These are phyloP conservation scores for Huso huso DNA, from an alignment of 2,797 vertebrate genomes.

Conservation along the genomic window DNA sequence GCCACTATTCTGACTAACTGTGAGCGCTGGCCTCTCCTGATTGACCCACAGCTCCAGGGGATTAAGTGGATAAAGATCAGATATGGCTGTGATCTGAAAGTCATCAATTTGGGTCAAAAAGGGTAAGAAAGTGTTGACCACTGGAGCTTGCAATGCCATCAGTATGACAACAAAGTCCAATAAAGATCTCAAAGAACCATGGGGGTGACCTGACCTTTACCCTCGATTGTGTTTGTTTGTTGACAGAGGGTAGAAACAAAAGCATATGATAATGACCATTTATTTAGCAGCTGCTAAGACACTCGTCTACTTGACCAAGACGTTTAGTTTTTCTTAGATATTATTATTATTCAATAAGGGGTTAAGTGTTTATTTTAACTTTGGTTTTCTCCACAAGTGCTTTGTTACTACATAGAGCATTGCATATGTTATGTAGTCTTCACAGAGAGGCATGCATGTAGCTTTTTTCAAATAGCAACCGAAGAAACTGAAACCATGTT, in stretches of 20 bases:
- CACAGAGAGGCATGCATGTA: too few relatives aligned
- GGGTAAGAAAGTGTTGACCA: slow-evolving; percentile 41
- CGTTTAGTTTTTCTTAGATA: too few relatives aligned
- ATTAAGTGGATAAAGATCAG: slow-evolving; percentile 72
- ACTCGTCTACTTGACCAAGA: too few relatives aligned
- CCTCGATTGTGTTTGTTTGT: neutral
- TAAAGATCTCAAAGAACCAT: neutral
- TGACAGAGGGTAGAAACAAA: slow-evolving; percentile 4
- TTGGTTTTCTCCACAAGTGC: too few relatives aligned
- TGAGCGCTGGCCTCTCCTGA: slow-evolving; percentile 62
- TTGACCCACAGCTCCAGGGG: slow-evolving; percentile 64
- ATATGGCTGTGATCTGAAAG: slow-evolving; percentile 53
- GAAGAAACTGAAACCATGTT: too few relatives aligned
- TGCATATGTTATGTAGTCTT: too few relatives aligned
- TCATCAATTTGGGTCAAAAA: slow-evolving; percentile 60
- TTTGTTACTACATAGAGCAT: too few relatives aligned
- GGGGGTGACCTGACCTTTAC: slow-evolving; percentile 10
- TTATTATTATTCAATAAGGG: too few relatives aligned
- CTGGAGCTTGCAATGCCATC: neutral
- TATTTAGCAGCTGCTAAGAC: too few relatives aligned
- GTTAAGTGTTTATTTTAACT: too few relatives aligned
- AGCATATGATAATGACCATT: neutral
- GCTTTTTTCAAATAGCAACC: too few relatives aligned
- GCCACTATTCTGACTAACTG: slow-evolving; percentile 57
- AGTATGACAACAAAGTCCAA: slow-evolving; percentile 1